Base-by-base conservation (phyloP, 2,888 invertebrate species). In the Epirrhoe alternata region DNA sequence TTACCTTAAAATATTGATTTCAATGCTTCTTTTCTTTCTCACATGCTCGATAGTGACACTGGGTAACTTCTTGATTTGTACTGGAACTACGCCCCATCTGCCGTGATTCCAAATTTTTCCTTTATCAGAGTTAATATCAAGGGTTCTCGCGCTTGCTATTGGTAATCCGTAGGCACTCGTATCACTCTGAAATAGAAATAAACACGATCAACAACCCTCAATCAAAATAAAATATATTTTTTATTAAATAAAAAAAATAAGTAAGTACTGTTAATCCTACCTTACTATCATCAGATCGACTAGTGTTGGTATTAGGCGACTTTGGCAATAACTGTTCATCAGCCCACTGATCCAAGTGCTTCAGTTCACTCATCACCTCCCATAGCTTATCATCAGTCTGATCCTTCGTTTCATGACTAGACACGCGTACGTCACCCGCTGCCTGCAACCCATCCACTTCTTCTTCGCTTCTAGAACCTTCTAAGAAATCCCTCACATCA, bases 1-100 rank as follows among this genome's bases (percentile, higher is more conserved):
- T 70, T 69, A 92, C 92, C 91, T 88, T 55, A 93, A 75, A 79
- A 92, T 90, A 76, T 92, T 91, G 69, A 92, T 88, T 81, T 93
- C 92, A 61, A 79, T 80, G 74, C 86, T 88, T 45, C 73, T 77
- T 83, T 89, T 90, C 81, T 80, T 88, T 75, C 78, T 84, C 35
- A 90, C 88, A 38, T 86, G 85, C 6, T 87, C 85, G 50, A 88
- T 75, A 66, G 86, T 86, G 74, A 90, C 86, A 7, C 86, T 87
- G 1, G 73, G 54, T 57, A 92, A 70, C 55, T 82, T 85, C 73
- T 90, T 92, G 35, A 91, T 80, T 76, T 90, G 90, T 7, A 92
- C 89, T 0, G 91, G 90, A 49, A 90, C 85, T 12, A 87, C 83
- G 53, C 92, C 92, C 92, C 92, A 93, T 59, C 79, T 86, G 50